Percentiles rank a stretch among this genome's conserved stretches.
These are phyloP conservation scores for Drosophila meridiana DNA, from an alignment of 2,888 invertebrate species.

Conservation along the genomic window DNA sequence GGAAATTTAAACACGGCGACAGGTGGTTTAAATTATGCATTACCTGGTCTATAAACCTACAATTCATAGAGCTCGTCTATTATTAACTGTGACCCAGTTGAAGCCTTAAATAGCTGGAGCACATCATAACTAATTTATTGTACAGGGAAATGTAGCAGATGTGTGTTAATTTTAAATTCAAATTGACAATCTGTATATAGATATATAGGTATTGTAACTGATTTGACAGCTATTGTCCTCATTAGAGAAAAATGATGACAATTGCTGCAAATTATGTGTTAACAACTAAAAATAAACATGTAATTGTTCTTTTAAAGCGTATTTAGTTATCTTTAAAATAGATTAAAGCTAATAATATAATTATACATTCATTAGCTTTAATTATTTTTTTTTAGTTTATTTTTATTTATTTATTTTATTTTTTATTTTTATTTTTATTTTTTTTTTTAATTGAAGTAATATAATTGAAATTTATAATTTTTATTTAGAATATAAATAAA, in stretches of 20 bases:
- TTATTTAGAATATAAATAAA: background rate
- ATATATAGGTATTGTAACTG: conserved; percentile 1
- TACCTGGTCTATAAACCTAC: conserved; percentile 43
- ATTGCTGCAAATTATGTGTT: conserved; percentile 1
- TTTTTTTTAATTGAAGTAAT: background rate
- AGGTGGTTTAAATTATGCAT: conserved; percentile 12
- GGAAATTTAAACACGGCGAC: background rate
- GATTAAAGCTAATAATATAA: background rate
- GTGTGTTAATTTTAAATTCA: conserved; percentile 62
- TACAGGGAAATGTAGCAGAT: conserved; percentile 46
- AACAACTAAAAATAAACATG: background rate
- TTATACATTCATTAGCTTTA: too few species aligned
- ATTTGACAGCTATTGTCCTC: background rate
- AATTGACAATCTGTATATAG: conserved; percentile 13
- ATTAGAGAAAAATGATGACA: background rate
- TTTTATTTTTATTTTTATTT: background rate
- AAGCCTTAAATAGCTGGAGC: conserved; percentile 12
- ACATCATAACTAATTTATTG: conserved; percentile 22
- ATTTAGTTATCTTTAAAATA: background rate
- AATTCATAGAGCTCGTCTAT: background rate
- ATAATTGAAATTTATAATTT: background rate
- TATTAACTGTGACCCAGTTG: conserved; percentile 17
- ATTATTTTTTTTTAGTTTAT: background rate
- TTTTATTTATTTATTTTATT: too few species aligned
- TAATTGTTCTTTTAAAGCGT: background rate